Evolutionary conservation across 2,113 vertebrate genomes (phyloP), one percentile per base, ranked within the genome.

Genomic region (Chloroceryle aenea): DNA sequence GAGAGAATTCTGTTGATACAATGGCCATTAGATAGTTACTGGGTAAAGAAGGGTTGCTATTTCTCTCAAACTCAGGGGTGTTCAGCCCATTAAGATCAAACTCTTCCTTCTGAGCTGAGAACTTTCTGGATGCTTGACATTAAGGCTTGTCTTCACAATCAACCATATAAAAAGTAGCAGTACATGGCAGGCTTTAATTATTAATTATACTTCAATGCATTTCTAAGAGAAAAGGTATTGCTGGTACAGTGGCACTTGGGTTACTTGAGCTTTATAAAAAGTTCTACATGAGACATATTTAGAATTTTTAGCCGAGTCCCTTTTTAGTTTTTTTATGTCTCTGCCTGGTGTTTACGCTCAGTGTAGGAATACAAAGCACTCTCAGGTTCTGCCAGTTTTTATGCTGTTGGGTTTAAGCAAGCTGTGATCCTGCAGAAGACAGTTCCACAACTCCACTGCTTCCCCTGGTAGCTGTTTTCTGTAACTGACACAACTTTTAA

Each of bases 341-440:
- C 29, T 82, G 17, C 17, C 12, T 52, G 17, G 16, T 10, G 0
- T 48, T 63, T 78, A 36, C 17, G n/a, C 7, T 16, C 27, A 11
- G 6, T 19, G 9, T 42, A 45, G 38, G 14, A 59, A 55, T n/a
- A 53, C 8, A 53, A 25, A 66, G 23, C 0, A 0, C 15, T 26
- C 6, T 68, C 10, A 18, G 21, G 20, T 30, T 36, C 27, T 66
- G 16, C 7, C 59, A 48, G 25, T 23, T 81, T 83, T 95, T 61
- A n/a, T 64, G 81, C 73, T 45, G 2, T 21, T 40, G 11, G 20
- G 14, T 14, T 78, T 67, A 55, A 85, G 69, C n/a, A 77, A 66
- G 12, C 26, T 69, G 34, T 1, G 1, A 15, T 90, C 62, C 38
- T 71, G 42, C 17, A 52, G 38, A 71, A 89, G 26, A 47, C 25